phyloP scores from a whole-genome alignment of 2,113 vertebrate genomes.

The Phalacrocorax brasilianus region DNA sequence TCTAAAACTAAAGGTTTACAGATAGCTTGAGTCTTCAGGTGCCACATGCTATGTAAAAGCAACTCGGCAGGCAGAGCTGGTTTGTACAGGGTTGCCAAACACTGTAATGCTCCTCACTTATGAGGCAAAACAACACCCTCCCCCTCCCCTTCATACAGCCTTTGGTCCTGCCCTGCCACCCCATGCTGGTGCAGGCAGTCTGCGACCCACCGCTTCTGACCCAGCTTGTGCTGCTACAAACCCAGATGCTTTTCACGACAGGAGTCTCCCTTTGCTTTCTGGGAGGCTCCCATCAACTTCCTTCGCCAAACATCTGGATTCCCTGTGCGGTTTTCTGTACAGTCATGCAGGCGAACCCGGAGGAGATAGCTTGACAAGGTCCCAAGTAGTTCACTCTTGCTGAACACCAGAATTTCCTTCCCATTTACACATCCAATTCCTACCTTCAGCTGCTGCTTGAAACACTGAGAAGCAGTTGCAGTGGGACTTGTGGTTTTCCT shows the following conservation, averaged over 20 bases:
- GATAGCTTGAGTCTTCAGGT: background rate
- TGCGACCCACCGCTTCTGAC: background rate
- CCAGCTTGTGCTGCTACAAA: background rate
- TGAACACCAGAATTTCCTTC: background rate
- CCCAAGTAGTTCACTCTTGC: background rate
- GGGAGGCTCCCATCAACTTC: background rate
- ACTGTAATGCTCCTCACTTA: background rate
- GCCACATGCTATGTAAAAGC: background rate
- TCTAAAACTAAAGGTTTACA: background rate
- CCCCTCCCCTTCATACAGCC: background rate
- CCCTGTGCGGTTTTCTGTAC: background rate
- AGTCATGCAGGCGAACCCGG: background rate
- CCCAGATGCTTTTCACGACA: background rate
- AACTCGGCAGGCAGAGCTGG: background rate
- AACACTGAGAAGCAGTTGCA: background rate
- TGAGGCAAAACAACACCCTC: background rate
- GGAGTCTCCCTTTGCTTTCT: background rate
- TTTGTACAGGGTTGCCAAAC: background rate
- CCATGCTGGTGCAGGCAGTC: fast-evolving
- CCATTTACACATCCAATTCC: background rate
- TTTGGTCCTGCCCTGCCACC: fast-evolving
- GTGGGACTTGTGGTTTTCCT: background rate
- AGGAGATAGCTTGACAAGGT: background rate
- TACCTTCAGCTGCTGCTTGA: background rate
- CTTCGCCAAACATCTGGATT: background rate